These are phyloP conservation scores for Drosophila hydei DNA, from an alignment of 1,140 invertebrate genomes.

Conservation along the genomic window DNA sequence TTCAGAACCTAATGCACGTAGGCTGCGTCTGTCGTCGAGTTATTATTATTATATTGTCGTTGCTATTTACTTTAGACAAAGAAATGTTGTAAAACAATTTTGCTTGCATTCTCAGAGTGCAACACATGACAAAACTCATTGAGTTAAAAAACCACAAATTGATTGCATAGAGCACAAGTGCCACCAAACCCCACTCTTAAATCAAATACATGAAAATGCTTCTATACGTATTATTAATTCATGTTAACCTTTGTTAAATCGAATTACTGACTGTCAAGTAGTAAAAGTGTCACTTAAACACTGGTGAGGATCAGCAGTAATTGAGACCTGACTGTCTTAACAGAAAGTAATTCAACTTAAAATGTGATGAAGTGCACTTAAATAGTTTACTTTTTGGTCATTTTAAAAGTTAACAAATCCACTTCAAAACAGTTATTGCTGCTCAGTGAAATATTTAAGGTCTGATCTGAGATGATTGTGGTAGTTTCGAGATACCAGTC, in stretches of 20 bases:
- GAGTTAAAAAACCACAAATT: slow-evolving; percentile 3
- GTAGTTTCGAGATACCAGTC: neutral
- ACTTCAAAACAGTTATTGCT: neutral
- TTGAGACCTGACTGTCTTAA: too few species aligned
- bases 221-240: slow-evolving; percentile 22
- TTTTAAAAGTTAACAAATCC: neutral
- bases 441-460: neutral
- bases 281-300: slow-evolving; percentile 3
- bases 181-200: neutral
- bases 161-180: neutral
- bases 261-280: slow-evolving; percentile 20
- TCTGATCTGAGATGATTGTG: neutral
- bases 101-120: slow-evolving; percentile 43
- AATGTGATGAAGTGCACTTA: neutral
- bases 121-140: slow-evolving; percentile 51
- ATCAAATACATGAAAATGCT: slow-evolving; percentile 8
- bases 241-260: slow-evolving; percentile 16
- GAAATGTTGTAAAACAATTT: slow-evolving; percentile 42
- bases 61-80: slow-evolving; percentile 30
- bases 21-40: slow-evolving; percentile 47
- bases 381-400: too few species aligned
- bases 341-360: neutral
- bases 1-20: slow-evolving; percentile 72
- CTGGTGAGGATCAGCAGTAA: too few species aligned
- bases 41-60: slow-evolving; percentile 18